Conservation (phyloP, 2,113 vertebrate genomes). For the Menidia beryllina region DNA sequence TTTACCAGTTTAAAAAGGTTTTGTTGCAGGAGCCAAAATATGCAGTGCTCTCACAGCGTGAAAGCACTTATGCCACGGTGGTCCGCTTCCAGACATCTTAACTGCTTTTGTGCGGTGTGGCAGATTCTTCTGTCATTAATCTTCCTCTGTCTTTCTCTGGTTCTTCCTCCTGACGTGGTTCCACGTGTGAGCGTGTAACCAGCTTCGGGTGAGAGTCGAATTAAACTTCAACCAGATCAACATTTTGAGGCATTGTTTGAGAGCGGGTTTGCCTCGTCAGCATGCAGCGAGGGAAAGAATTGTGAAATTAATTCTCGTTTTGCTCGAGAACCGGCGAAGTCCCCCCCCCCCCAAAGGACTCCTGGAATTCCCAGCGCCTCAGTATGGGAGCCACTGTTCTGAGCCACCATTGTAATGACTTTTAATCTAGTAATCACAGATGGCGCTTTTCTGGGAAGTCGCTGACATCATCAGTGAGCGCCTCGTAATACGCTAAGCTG, state of each 20-base stretch:
- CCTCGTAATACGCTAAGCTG: conserved; percentile 65
- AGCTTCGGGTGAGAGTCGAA: conserved; percentile 32
- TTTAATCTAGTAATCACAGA: conserved; percentile 73
- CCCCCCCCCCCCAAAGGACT: conserved; percentile 31
- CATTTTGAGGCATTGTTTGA: conserved; percentile 38
- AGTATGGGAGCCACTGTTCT: conserved; percentile 49
- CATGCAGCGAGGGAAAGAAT: conserved; percentile 34
- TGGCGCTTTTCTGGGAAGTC: conserved; percentile 58
- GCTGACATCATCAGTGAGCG: conserved; percentile 60
- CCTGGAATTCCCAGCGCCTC: conserved; percentile 44
- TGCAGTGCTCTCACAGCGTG: background rate
- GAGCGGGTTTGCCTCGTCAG: conserved; percentile 41
- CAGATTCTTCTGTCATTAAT: conserved; percentile 1
- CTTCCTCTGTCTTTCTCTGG: conserved; percentile 27
- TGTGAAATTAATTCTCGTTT: conserved; percentile 56
- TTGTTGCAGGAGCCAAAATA: background rate
- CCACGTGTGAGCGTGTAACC: conserved; percentile 6
- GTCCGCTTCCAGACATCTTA: conserved; percentile 17
- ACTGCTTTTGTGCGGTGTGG: background rate
- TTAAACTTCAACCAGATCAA: conserved; percentile 42
- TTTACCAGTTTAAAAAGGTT: background rate
- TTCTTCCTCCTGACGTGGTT: conserved; percentile 24
- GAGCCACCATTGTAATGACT: conserved; percentile 68
- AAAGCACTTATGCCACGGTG: background rate
- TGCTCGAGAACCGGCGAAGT: conserved; percentile 24